Evolutionary conservation across 2,113 vertebrate genomes (phyloP), one percentile per base, ranked within the genome.

Genomic region (Seriola rivoliana): DNA sequence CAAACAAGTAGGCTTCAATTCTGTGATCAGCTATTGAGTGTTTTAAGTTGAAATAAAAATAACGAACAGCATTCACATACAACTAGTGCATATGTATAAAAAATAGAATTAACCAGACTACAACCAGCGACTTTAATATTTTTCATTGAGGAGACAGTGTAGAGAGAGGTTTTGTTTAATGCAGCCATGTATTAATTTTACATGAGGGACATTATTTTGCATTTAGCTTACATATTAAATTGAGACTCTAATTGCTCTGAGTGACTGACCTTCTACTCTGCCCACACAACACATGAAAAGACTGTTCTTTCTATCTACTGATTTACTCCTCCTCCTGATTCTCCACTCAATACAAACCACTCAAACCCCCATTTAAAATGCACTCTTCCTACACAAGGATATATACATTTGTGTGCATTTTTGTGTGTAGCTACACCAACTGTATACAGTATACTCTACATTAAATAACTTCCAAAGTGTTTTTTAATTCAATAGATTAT

Each of bases 251-350:
- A 85, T 46, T 66, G 62, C 62, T 82, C 48, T 58, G 77, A 71
- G 48, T 42, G 64, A 32, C 19, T 84, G 57, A 71, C 89, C 86
- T 90, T 90, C 83, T 86, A 67, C 67, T 78, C 12, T 58, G 34
- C 62, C 58, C 54, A 62, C 82, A 64, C 69, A 55, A 59, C 62
- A 44, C 50, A 50, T 5, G 11, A 70, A 82, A 74, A 58, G 54
- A 44, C 16, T 0, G 8, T 10, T 55, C 32, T 32, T 59, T 72
- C 46, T 4, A 40, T 60, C 25, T 4, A 62, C 52, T 76, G 48
- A 44, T 80, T 66, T 85, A 78, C 38, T 69, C 63, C 44, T 68
- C 59, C 65, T 62, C 25, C 44, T 36, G 25, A 57, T 68, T 44
- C 79, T 38, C 19, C 23, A 21, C 19, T 77, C 70, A 71, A 79